Percentiles rank a stretch among this genome's conserved stretches.
Evolutionary conservation across 2,888 invertebrate species (phyloP).

Genomic region (Panzeria rudis): DNA sequence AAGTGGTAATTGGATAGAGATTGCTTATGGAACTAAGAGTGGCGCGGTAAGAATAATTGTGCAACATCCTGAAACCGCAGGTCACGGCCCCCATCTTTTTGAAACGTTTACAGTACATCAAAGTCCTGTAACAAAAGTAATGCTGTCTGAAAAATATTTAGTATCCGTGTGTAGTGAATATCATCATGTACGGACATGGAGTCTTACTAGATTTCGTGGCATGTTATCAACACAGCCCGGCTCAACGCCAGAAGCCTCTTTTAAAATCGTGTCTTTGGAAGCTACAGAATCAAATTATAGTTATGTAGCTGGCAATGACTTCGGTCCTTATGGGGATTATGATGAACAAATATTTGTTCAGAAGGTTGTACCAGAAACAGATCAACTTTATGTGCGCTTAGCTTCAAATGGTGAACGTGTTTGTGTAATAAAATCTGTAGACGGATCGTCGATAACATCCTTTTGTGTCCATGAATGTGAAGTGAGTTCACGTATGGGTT

Average conservation of each 20-base stretch:
- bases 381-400: conserved; percentile 95
- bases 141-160: conserved; percentile 96
- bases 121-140: conserved; percentile 97
- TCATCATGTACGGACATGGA: conserved; percentile 99
- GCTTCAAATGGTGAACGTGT: conserved; percentile 98
- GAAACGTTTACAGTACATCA: conserved; percentile 99
- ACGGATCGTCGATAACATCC: conserved; percentile 95
- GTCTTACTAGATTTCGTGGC: conserved; percentile 97
- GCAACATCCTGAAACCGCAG: conserved; percentile 99
- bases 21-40: conserved; percentile 98
- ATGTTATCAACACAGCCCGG: conserved; percentile 99
- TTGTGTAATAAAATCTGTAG: conserved; percentile 97
- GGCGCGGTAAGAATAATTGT: conserved; percentile 98
- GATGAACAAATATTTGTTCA: conserved; percentile 98
- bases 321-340: conserved; percentile 98
- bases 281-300: conserved; percentile 87
- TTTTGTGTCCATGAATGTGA: conserved; percentile 99
- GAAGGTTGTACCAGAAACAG: conserved; percentile 98
- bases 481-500: conserved; percentile 96
- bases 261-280: conserved; percentile 88
- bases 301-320: conserved; percentile 87
- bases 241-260: conserved; percentile 98
- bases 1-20: conserved; percentile 99
- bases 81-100: conserved; percentile 98
- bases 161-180: conserved; percentile 98